These are phyloP conservation scores for Dicrurus megarhynchus DNA, from an alignment of 2,113 vertebrate species.

Conservation along the genomic window DNA sequence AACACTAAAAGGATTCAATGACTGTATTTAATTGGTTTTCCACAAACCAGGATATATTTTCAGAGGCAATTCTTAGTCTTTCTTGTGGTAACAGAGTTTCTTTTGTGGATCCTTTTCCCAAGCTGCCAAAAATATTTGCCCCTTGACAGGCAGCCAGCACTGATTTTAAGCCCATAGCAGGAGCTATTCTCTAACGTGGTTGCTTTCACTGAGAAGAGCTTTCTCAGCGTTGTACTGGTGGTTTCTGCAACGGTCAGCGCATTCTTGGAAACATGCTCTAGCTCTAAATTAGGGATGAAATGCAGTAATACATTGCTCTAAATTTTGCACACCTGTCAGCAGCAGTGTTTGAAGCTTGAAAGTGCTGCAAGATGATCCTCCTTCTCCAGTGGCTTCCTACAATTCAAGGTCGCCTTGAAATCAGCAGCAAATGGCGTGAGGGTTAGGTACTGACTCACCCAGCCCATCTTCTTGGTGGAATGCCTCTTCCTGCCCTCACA, in stretches of 20 bases:
- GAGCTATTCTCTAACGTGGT: neutral
- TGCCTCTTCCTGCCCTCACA: neutral
- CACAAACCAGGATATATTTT: slow-evolving; percentile 7
- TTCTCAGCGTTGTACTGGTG: slow-evolving; percentile 19
- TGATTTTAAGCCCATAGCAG: slow-evolving; percentile 33
- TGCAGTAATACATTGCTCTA: neutral
- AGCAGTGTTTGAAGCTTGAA: neutral
- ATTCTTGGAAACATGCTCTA: slow-evolving; percentile 18
- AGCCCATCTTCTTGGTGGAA: neutral
- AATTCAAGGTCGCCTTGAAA: slow-evolving; percentile 22
- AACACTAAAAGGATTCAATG: neutral
- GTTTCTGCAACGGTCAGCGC: slow-evolving; percentile 9
- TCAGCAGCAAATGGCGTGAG: neutral
- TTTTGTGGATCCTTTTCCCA: neutral
- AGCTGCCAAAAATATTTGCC: slow-evolving; percentile 38
- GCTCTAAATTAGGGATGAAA: slow-evolving; percentile 37
- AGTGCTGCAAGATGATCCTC: slow-evolving; percentile 10
- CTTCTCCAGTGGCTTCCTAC: neutral
- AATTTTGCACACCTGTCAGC: slow-evolving; percentile 23
- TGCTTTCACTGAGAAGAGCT: slow-evolving; percentile 16
- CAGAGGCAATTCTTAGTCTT: neutral
- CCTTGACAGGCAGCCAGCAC: slow-evolving; percentile 21
- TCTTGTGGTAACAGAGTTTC: slow-evolving; percentile 2
- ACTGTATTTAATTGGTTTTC: slow-evolving; percentile 31
- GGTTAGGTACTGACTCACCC: neutral